Conservation (phyloP, 1,140 invertebrate species). For the Diorhabda carinulata region DNA sequence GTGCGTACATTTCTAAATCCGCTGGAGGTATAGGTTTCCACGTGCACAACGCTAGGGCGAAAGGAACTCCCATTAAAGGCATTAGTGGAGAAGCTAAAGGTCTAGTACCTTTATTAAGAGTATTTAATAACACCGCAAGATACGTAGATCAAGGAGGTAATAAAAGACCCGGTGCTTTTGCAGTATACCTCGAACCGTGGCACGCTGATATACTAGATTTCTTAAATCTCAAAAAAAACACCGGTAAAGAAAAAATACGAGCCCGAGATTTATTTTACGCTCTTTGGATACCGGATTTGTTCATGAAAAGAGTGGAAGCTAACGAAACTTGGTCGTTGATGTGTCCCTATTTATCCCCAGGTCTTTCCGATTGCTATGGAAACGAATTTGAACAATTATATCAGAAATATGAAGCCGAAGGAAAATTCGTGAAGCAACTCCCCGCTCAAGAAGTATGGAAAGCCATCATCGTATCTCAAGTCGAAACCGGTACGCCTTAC, state of each 20-base stretch:
- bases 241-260: conserved; percentile 77
- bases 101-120: conserved; percentile 93
- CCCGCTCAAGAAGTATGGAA: conserved; percentile 90
- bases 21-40: conserved; percentile 97
- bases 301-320: conserved; percentile 92
- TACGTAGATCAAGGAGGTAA: conserved; percentile 99
- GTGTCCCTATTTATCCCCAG: conserved; percentile 93
- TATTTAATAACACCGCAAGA: conserved; percentile 93
- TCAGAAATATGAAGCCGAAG: conserved; percentile 77
- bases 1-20: conserved; percentile 94
- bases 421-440: conserved; percentile 53
- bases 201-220: conserved; percentile 95
- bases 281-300: conserved; percentile 97
- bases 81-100: conserved; percentile 96
- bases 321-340: conserved; percentile 91
- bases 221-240: conserved; percentile 35
- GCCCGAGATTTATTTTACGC: conserved; percentile 98
- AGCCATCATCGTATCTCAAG: conserved; percentile 91
- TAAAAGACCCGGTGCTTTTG: conserved; percentile 98
- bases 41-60: conserved; percentile 92
- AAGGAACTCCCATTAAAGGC: conserved; percentile 87
- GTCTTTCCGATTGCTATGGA: conserved; percentile 88
- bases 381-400: conserved; percentile 93
- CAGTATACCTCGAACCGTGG: conserved; percentile 98
- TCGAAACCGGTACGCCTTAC: conserved; percentile 97